Evolutionary conservation across 2,888 invertebrate genomes (phyloP).

Genomic region (Nomada lathburiana): DNA sequence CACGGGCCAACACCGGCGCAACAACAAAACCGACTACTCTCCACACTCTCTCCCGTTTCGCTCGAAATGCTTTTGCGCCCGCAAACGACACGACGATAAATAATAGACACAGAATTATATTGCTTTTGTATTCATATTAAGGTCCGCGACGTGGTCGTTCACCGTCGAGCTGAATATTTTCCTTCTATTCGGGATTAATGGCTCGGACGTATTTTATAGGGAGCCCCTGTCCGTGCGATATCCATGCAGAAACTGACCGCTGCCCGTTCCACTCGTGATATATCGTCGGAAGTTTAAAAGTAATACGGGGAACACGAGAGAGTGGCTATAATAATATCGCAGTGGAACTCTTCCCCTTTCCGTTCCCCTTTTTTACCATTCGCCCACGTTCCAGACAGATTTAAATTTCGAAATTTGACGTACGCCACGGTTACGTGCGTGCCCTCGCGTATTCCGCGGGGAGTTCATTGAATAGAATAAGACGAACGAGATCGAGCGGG

Average conservation of each 20-base stretch:
- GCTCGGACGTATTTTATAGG: slow-evolving; percentile 84
- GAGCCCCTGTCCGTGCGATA: slow-evolving; percentile 71
- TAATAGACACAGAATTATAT: slow-evolving; percentile 80
- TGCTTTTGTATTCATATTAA: slow-evolving; percentile 84
- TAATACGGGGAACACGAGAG: slow-evolving; percentile 71
- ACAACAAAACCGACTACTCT: slow-evolving; percentile 15
- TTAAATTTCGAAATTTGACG: slow-evolving; percentile 78
- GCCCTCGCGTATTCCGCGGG: slow-evolving; percentile 41
- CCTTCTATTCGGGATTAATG: slow-evolving; percentile 84
- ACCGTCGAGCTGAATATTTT: slow-evolving; percentile 79
- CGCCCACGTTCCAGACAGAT: slow-evolving; percentile 73
- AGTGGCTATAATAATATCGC: slow-evolving; percentile 54
- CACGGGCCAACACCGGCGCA: slow-evolving; percentile 13
- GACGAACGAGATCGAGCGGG: slow-evolving; percentile 40
- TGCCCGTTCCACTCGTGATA: slow-evolving; percentile 78
- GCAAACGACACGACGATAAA: slow-evolving; percentile 77
- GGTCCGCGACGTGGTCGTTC: slow-evolving; percentile 73
- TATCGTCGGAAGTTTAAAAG: slow-evolving; percentile 83
- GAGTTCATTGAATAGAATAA: slow-evolving; percentile 27
- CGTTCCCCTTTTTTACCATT: not conserved
- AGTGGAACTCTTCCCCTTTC: slow-evolving; percentile 6
- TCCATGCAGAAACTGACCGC: slow-evolving; percentile 81
- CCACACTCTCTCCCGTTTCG: slow-evolving; percentile 50
- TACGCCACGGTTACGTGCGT: slow-evolving; percentile 54
- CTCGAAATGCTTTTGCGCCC: slow-evolving; percentile 64